A percentile compares a stretch with the other conserved stretches of the same genome.
These are phyloP conservation scores for Aurelia sp. DNA, from an alignment of 30 jellyfish, hydroid and myxozoan genomes.

Conservation along the genomic window DNA sequence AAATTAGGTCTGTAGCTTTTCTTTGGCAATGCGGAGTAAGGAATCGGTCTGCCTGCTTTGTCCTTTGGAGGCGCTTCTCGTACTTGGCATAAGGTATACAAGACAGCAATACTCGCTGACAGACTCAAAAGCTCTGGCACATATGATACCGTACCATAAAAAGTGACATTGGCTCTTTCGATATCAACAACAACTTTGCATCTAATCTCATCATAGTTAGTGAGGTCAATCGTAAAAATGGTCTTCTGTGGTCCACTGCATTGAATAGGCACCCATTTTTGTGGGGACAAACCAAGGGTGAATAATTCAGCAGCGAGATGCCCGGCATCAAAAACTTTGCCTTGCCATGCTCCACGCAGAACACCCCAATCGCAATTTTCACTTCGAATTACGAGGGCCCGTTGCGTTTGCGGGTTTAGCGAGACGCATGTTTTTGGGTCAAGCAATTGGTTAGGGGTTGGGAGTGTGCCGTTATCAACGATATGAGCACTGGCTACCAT, in stretches of 20 bases:
- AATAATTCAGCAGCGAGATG: conserved; percentile 61
- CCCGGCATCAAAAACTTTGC: conserved; percentile 55
- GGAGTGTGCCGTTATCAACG: conserved; percentile 70
- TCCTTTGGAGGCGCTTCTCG: conserved; percentile 76
- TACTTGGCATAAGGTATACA: conserved; percentile 81
- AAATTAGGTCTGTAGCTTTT: conserved; percentile 34
- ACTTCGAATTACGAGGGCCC: conserved; percentile 80
- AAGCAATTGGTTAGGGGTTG: conserved; percentile 53
- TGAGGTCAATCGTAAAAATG: conserved; percentile 30
- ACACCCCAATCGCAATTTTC: conserved; percentile 77
- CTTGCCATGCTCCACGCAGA: conserved; percentile 77
- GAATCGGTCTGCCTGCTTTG: conserved; percentile 22
- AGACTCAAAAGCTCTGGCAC: conserved; percentile 75
- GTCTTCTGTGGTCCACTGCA: conserved; percentile 34
- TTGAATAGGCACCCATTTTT: conserved; percentile 57
- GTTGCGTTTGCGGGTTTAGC: conserved; percentile 53
- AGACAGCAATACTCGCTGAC: conserved; percentile 73
- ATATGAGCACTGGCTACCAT: conserved; percentile 74
- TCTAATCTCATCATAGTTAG: neutral
- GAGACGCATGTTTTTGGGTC: conserved; percentile 34
- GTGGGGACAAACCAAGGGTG: conserved; percentile 29
- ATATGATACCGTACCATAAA: conserved; percentile 31
- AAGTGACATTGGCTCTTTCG: conserved; percentile 29
- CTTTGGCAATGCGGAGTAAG: conserved; percentile 20
- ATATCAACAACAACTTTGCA: conserved; percentile 64